These are phyloP conservation scores for Athalia circularis DNA, from an alignment of 2,888 invertebrate species.

Conservation along the genomic window DNA sequence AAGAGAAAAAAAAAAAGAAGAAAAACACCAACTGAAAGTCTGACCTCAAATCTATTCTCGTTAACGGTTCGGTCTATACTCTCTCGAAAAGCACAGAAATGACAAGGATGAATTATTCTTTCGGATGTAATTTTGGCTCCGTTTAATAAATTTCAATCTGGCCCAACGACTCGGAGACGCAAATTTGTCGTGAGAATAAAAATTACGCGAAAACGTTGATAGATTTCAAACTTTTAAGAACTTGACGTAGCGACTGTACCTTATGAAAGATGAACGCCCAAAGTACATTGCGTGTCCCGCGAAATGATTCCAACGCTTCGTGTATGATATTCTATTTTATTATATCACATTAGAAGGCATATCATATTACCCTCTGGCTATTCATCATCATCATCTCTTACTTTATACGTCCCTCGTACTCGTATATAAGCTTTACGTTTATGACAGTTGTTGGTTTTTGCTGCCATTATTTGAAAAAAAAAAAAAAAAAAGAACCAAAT, in stretches of 20 bases:
- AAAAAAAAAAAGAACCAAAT: too few species aligned
- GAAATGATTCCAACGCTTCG: slow-evolving; percentile 36
- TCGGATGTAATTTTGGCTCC: too few species aligned
- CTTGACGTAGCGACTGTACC: slow-evolving; percentile 40
- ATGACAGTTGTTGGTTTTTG: too few species aligned
- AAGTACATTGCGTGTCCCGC: slow-evolving; percentile 42
- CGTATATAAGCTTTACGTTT: background rate
- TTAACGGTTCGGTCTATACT: too few species aligned
- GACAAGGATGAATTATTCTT: too few species aligned
- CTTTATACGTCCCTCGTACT: background rate
- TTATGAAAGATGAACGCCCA: slow-evolving; percentile 18
- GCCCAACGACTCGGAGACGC: background rate
- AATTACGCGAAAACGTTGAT: background rate
- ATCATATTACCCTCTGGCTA: background rate
- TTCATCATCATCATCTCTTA: slow-evolving; percentile 17
- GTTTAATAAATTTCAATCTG: too few species aligned
- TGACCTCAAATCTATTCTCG: too few species aligned
- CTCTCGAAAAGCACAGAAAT: too few species aligned
- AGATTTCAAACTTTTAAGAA: slow-evolving; percentile 5
- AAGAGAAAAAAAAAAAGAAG: too few species aligned
- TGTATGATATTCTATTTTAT: slow-evolving; percentile 36
- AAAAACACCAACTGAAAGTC: too few species aligned
- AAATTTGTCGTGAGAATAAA: background rate
- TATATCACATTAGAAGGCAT: slow-evolving; percentile 32
- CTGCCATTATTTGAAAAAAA: too few species aligned